Evolutionary conservation across 2,113 vertebrate genomes (phyloP).

Genomic region (Apteryx owenii): DNA sequence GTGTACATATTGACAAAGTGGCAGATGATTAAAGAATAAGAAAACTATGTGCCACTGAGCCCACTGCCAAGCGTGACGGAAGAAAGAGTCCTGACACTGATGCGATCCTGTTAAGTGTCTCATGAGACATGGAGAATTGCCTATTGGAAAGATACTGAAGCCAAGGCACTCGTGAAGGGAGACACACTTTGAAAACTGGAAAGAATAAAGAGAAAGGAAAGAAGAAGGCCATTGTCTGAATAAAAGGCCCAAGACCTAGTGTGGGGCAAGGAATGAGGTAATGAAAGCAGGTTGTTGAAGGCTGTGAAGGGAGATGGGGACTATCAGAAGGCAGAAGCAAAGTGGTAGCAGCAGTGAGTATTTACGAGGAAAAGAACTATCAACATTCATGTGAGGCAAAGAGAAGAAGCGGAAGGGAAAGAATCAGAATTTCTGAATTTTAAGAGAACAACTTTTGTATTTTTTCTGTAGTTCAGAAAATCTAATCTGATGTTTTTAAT

Average conservation of each 20-base stretch:
- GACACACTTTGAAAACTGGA: background rate
- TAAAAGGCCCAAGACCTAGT: background rate
- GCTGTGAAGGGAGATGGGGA: background rate
- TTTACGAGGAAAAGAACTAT: background rate
- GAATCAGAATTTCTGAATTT: background rate
- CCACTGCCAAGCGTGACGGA: background rate
- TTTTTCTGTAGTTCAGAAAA: background rate
- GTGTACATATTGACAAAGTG: background rate
- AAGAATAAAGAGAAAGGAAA: background rate
- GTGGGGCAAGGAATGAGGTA: background rate
- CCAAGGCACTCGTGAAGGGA: background rate
- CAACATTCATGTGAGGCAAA: background rate
- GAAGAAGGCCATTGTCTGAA: background rate
- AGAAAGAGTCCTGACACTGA: background rate
- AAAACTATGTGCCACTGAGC: background rate
- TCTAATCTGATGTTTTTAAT: background rate
- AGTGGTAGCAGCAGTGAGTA: background rate
- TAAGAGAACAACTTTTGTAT: background rate
- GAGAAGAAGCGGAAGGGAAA: background rate
- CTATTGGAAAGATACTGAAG: background rate
- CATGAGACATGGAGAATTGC: background rate
- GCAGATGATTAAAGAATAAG: background rate
- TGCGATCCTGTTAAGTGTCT: fast-evolving
- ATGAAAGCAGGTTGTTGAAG: background rate
- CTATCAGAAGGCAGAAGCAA: background rate